Evolutionary conservation across 2,888 invertebrate genomes (phyloP).

Genomic region (Thereva unica): DNA sequence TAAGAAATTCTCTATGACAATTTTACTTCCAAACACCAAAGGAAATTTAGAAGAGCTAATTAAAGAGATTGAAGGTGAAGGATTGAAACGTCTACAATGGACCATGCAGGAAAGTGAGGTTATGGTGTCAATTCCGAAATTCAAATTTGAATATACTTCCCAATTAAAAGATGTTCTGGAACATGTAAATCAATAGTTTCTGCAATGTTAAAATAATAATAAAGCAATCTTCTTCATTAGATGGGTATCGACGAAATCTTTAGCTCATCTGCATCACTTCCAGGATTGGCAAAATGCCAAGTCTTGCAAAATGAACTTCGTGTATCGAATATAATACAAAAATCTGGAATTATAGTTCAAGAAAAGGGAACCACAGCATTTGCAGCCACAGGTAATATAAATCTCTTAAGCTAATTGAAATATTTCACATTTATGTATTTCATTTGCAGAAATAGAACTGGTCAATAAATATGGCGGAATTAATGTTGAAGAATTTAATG

Average conservation of each 20-base stretch:
- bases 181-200: conserved; percentile 60
- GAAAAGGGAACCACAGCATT: conserved; percentile 74
- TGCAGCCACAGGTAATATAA: conserved; percentile 62
- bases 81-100: conserved; percentile 63
- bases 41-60: conserved; percentile 66
- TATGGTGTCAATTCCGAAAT: conserved; percentile 72
- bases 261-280: conserved; percentile 69
- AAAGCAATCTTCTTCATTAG: conserved; percentile 54
- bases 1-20: conserved; percentile 72
- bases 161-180: conserved; percentile 65
- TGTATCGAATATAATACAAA: conserved; percentile 74
- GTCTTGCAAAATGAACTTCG: conserved; percentile 60
- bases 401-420: too few species aligned
- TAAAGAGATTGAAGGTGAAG: conserved; percentile 62
- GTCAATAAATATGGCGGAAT: conserved; percentile 74
- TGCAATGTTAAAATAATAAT: neutral
- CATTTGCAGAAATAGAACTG: conserved; percentile 62
- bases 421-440: too few species aligned
- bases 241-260: conserved; percentile 76
- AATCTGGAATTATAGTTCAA: conserved; percentile 75
- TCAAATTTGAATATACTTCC: conserved; percentile 72
- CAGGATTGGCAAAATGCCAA: conserved; percentile 69
- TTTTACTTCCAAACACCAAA: conserved; percentile 70
- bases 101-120: conserved; percentile 65
- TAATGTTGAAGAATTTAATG: conserved; percentile 64